A percentile compares a stretch with the other conserved stretches of the same genome.
Evolutionary conservation across 2,797 vertebrate species (phyloP).

Genomic region (Schizopygopsis malacanthus): DNA sequence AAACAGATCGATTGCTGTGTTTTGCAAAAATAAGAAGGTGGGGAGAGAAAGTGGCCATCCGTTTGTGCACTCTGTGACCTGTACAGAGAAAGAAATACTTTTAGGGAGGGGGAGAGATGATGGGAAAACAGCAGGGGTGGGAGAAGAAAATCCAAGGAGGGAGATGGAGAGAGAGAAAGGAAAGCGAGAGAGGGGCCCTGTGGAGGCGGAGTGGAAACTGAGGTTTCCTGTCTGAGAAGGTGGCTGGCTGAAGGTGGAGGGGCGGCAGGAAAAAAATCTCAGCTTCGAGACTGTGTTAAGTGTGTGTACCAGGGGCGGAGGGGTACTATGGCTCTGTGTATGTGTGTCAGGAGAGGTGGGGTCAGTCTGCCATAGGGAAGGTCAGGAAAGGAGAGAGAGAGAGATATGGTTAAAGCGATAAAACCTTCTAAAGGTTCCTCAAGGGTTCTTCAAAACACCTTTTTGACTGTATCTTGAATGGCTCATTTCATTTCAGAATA

Average conservation of each 20-base stretch:
- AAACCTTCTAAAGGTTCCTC: slow-evolving; percentile 13
- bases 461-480: slow-evolving; percentile 3
- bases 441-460: not conserved
- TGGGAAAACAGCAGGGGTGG: slow-evolving; percentile 45
- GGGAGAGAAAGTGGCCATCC: slow-evolving; percentile 10
- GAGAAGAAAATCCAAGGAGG: slow-evolving; percentile 28
- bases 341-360: slow-evolving; percentile 68
- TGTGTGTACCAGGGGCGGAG: slow-evolving; percentile 51
- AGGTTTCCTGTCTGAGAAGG: slow-evolving; percentile 83
- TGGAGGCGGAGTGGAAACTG: slow-evolving; percentile 79
- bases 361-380: slow-evolving; percentile 66
- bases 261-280: slow-evolving; percentile 64
- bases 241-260: slow-evolving; percentile 70
- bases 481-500: not conserved
- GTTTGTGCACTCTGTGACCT: slow-evolving; percentile 40
- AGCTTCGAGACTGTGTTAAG: slow-evolving; percentile 56
- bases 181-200: slow-evolving; percentile 64
- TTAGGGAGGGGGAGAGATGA: slow-evolving; percentile 40
- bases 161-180: slow-evolving; percentile 9
- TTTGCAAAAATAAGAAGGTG: slow-evolving; percentile 47
- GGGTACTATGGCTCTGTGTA: slow-evolving; percentile 63
- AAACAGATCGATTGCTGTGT: slow-evolving; percentile 33
- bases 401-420: slow-evolving; percentile 22
- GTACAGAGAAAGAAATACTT: slow-evolving; percentile 36
- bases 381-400: slow-evolving; percentile 62